Evolutionary conservation across 2,797 vertebrate species (phyloP), one percentile per base, ranked within the genome.

Genomic region (Fistularia tabacaria): DNA sequence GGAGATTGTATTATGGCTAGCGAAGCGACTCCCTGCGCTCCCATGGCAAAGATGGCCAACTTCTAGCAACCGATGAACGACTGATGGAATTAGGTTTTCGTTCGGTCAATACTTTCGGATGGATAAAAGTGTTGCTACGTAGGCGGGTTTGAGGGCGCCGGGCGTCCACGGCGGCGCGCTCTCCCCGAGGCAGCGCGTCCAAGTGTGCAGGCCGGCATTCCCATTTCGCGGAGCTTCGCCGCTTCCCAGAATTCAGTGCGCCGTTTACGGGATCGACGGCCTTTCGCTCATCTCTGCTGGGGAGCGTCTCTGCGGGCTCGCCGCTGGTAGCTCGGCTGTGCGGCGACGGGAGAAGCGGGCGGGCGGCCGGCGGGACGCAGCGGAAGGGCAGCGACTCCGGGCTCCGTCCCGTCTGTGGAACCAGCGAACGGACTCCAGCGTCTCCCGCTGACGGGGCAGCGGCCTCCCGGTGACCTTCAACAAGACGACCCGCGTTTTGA

Each of bases 381-480:
- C 69, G 69, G 56, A 64, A 78, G 76, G 71, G 69, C 57, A 68
- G 75, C 60, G 72, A 73, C 49, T 71, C 65, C 62, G 78, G 84
- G 69, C 78, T 69, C 77, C 36, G 85, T 86, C 78, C 87, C 73
- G 80, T 71, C 73, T 79, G 81, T 66, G 87, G 88, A 83, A 79
- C 66, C 74, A 85, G 64, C 59, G 49, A 51, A 59, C 6, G 78
- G 81, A 81, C 76, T 52, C 60, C 72, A 65, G 59, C 60, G 15
- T 11, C 43, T 45, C 64, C 63, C 70, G 60, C 80, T 57, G 62
- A 51, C 75, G 69, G 74, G 67, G 58, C 66, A 13, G 80, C 10
- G 44, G 64, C 72, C 70, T 61, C 52, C 11, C 41, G 37, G 36
- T 61, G 84, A 82, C 77, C 75, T 69, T 81, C 71, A 77, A 11